Base-by-base conservation (phyloP, 2,797 vertebrate species). In the Spinibarbus caldwelli region DNA sequence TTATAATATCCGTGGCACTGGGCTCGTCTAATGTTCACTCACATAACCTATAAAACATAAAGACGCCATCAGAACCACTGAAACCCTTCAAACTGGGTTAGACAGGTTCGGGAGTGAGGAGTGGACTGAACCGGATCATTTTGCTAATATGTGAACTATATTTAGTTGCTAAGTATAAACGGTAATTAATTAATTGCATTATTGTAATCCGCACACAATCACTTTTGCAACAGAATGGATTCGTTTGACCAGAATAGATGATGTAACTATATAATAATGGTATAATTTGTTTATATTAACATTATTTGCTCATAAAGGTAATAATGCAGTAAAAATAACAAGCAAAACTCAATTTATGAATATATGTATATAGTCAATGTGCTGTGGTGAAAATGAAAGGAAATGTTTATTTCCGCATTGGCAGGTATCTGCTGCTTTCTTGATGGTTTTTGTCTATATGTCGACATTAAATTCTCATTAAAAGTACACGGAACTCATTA, bases 331-430 rank as follows among this genome's bases (percentile, higher is more conserved):
- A 38, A 3, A 67, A 23, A 26, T 36, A 38, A 43, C 43, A 31
- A 10, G 17, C 17, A 12, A 41, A 59, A 31, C 8, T 23, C 23
- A 43, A 29, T 12, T 21, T 31, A 59, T 29, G 2, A 29, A 8
- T 15, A 21, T 59, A 8, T 26, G 23, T 12, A 14, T 21, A 66
- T 29, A 66, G 41, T 36, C 19, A 76, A n/a, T 71, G 52, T 59
- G 29, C 38, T 7, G 3, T 49, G 41, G n/a, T 49, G 77, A 79
- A 85, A 84, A 85, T 72, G 83, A 85, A 85, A 85, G 67, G 64
- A 78, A 70, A 83, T 29, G 29, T 73, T 71, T 73, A 85, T 85
- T 85, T 85, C 77, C 84, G 84, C 77, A 47, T 85, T 80, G 67
- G 11, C 57, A 73, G 68, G 77, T 49, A 85, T 59, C 49, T 78